phyloP scores from a whole-genome alignment of 2,888 invertebrate genomes.

The Homarus gammarus region DNA sequence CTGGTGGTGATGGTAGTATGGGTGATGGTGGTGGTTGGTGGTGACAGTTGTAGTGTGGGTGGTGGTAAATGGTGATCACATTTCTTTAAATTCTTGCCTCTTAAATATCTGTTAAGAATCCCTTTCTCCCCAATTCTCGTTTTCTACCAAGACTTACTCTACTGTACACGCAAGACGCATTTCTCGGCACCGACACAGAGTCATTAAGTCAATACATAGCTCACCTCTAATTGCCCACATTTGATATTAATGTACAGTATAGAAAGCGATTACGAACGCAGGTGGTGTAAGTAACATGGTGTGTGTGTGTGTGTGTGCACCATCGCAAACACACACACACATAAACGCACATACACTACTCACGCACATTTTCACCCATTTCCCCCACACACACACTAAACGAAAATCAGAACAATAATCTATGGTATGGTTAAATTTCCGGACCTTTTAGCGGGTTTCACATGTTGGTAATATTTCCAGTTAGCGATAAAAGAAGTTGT shows the following conservation, averaged over 20 bases:
- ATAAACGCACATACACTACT: not conserved
- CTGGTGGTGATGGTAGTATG: too few relatives aligned
- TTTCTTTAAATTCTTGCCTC: too few relatives aligned
- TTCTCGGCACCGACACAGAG: too few relatives aligned
- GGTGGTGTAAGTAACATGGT: not conserved
- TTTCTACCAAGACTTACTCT: too few relatives aligned
- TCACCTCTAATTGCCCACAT: not conserved
- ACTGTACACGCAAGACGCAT: too few relatives aligned
- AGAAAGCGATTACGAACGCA: not conserved
- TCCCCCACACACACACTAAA: not conserved
- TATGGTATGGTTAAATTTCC: not conserved
- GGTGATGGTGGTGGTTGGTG: too few relatives aligned
- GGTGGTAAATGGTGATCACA: too few relatives aligned
- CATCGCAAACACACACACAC: slow-evolving; percentile 1
- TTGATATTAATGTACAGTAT: not conserved
- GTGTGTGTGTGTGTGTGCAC: not conserved
- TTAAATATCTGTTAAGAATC: too few relatives aligned
- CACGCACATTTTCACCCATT: not conserved
- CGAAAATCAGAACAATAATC: too few relatives aligned
- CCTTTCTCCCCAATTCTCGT: too few relatives aligned
- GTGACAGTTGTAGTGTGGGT: too few relatives aligned
- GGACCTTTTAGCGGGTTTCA: not conserved
- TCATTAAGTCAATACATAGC: not conserved
- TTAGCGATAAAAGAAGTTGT: not conserved
- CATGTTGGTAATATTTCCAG: not conserved